Conservation (phyloP, 2,797 vertebrate genomes). For the Amazona finschi region DNA sequence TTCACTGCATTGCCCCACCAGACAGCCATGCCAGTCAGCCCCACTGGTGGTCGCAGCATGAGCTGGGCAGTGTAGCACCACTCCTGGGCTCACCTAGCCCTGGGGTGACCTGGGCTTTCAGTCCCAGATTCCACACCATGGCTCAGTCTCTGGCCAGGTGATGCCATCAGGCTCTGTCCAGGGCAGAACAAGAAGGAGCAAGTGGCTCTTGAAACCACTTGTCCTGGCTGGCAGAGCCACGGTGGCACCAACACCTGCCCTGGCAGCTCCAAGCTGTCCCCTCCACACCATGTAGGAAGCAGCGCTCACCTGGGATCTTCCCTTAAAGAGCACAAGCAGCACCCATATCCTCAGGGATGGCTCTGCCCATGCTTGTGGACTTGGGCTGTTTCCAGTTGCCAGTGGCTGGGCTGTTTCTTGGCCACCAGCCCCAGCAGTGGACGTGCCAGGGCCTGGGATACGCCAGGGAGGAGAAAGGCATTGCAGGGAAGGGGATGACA, state of each 20-base stretch:
- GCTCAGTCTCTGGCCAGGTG: background rate
- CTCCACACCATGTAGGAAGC: rapidly evolving
- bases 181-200: background rate
- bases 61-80: background rate
- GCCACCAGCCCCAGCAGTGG: background rate
- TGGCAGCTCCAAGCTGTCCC: background rate
- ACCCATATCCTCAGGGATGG: background rate
- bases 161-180: rapidly evolving
- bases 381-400: background rate
- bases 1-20: background rate
- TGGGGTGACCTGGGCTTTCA: background rate
- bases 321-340: background rate
- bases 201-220: background rate
- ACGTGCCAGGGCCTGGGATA: rapidly evolving
- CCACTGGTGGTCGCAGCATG: background rate
- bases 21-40: background rate
- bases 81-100: background rate
- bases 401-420: rapidly evolving
- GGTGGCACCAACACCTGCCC: background rate
- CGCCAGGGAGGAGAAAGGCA: background rate
- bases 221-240: background rate
- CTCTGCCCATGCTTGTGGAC: background rate
- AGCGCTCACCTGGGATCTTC: rapidly evolving
- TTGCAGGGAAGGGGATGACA: rapidly evolving
- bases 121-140: background rate